phyloP scores from a whole-genome alignment of 2,113 vertebrate species.

The Anolis carolinensis region DNA sequence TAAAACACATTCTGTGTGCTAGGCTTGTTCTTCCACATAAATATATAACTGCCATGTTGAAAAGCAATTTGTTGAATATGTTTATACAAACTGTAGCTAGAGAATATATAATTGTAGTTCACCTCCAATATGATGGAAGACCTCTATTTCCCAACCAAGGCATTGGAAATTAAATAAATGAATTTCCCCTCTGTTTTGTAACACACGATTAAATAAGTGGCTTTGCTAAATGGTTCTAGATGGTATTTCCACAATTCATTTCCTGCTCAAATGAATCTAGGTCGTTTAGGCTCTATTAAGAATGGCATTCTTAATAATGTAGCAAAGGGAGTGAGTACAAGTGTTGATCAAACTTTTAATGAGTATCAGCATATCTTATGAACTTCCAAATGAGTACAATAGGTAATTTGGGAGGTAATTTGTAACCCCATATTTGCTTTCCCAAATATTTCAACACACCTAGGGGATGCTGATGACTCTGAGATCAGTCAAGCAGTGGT shows the following conservation, averaged over 20 bases:
- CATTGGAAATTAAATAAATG: background rate
- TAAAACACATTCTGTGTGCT: background rate
- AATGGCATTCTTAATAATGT: background rate
- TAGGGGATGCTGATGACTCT: too few species aligned
- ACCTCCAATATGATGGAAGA: background rate
- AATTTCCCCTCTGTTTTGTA: slow-evolving; percentile 5
- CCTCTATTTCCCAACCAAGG: accelerated
- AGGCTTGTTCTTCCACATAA: background rate
- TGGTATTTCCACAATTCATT: slow-evolving; percentile 7
- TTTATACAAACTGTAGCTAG: slow-evolving; percentile 33
- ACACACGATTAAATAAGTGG: slow-evolving; percentile 21
- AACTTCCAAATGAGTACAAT: background rate
- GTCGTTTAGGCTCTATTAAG: background rate
- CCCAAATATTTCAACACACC: too few species aligned
- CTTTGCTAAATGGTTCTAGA: slow-evolving; percentile 3
- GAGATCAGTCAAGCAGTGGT: too few species aligned
- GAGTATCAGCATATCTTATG: slow-evolving; percentile 6
- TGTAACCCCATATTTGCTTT: background rate
- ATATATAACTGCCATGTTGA: slow-evolving; percentile 19
- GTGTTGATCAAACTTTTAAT: slow-evolving; percentile 30
- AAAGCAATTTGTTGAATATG: background rate
- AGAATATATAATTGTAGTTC: slow-evolving; percentile 18
- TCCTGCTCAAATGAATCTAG: background rate
- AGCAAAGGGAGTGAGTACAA: background rate
- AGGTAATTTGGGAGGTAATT: background rate